These are phyloP conservation scores for Tiaroga cobitis DNA, from an alignment of 2,797 vertebrate genomes.

Conservation along the genomic window DNA sequence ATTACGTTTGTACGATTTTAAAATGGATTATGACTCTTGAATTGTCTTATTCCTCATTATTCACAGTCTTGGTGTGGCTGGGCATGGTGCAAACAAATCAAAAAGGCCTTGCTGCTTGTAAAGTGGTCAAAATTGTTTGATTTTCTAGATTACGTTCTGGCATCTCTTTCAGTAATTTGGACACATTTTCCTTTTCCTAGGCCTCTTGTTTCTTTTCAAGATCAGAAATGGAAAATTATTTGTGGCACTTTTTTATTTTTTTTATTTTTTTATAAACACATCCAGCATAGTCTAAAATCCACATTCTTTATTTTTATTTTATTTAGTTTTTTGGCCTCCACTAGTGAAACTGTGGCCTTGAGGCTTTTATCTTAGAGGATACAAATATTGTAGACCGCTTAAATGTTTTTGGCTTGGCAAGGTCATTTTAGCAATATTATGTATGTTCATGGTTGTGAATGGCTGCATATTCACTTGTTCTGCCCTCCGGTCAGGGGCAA, in stretches of 20 bases:
- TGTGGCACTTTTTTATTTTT: neutral
- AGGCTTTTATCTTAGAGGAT: neutral
- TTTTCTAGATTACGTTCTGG: neutral
- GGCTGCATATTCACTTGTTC: neutral
- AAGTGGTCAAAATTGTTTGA: neutral
- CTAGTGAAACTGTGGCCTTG: neutral
- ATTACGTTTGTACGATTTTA: neutral
- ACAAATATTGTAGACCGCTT: neutral
- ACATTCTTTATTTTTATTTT: neutral
- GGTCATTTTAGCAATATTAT: neutral
- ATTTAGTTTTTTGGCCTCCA: neutral
- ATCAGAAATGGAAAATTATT: neutral
- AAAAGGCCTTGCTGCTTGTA: neutral
- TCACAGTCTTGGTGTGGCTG: neutral
- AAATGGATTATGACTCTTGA: neutral
- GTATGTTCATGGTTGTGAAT: conserved; percentile 7
- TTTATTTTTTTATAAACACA: too few species aligned
- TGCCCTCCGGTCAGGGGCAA: conserved; percentile 31
- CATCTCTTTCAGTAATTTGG: neutral
- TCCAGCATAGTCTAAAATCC: too few species aligned
- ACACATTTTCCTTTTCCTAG: neutral
- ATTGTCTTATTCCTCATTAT: neutral
- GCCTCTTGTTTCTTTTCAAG: neutral
- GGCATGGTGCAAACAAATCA: neutral
- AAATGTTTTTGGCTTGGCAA: conserved; percentile 2